A percentile compares a stretch with the other conserved stretches of the same genome.
Evolutionary conservation across 2,113 vertebrate species (phyloP).

Genomic region (Speoplatyrhinus poulsoni): DNA sequence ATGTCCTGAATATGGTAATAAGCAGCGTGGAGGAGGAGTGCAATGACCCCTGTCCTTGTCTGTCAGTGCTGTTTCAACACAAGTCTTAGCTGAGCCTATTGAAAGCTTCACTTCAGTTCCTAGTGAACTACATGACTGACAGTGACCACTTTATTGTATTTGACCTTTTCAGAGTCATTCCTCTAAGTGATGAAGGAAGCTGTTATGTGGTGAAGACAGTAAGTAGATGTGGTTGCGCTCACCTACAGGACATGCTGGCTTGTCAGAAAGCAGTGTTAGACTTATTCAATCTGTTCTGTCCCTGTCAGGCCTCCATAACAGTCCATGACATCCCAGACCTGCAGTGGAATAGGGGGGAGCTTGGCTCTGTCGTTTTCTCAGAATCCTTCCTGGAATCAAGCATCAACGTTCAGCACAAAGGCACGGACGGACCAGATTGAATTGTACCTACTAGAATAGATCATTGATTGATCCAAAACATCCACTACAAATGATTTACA

Average conservation of each 20-base stretch:
- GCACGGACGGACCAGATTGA: constrained; percentile 57
- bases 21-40: too few relatives aligned
- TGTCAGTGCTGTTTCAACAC: too few relatives aligned
- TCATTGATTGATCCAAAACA: constrained; percentile 24
- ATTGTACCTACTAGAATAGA: constrained; percentile 15
- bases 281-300: background rate
- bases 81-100: too few relatives aligned
- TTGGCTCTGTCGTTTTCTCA: constrained; percentile 93
- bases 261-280: background rate
- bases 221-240: constrained; percentile 53
- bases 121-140: too few relatives aligned
- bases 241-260: background rate
- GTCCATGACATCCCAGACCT: constrained; percentile 89
- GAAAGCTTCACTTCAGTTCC: too few relatives aligned
- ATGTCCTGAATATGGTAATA: background rate
- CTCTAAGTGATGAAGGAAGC: constrained; percentile 81
- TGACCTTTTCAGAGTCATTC: constrained; percentile 77
- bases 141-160: background rate
- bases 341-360: constrained; percentile 69
- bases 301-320: constrained; percentile 82
- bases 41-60: too few relatives aligned
- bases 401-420: constrained; percentile 88
- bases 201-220: constrained; percentile 88
- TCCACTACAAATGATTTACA: constrained; percentile 17
- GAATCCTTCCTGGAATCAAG: constrained; percentile 94